phyloP scores from a whole-genome alignment of 2,888 invertebrate species.

The Ctenicera cuprea region DNA sequence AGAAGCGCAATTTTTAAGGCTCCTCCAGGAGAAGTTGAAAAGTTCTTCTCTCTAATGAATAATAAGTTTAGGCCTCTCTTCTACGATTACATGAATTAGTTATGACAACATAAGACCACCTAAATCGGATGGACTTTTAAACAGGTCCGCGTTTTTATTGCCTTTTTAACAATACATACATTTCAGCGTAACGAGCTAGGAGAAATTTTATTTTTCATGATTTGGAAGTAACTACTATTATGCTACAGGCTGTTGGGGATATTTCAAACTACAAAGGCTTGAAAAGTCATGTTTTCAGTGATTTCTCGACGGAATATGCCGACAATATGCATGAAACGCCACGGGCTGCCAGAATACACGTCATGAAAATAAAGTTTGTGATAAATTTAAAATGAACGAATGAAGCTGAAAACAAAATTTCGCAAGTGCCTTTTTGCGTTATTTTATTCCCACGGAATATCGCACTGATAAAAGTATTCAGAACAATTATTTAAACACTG shows the following conservation, averaged over 20 bases:
- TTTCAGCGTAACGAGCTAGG: neutral
- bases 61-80: conserved; percentile 21
- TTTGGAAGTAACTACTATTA: neutral
- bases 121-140: conserved; percentile 27
- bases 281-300: conserved; percentile 30
- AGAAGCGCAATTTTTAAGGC: conserved; percentile 30
- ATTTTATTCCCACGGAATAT: neutral
- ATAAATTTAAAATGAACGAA: conserved; percentile 35
- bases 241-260: neutral
- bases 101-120: conserved; percentile 25
- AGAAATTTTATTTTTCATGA: neutral
- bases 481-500: no score
- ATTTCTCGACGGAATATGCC: conserved; percentile 39
- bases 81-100: conserved; percentile 37
- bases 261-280: conserved; percentile 21
- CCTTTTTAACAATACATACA: neutral
- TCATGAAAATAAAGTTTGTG: conserved; percentile 29
- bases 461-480: no score
- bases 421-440: conserved; percentile 16
- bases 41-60: conserved; percentile 30
- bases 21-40: conserved; percentile 25
- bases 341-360: conserved; percentile 18
- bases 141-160: conserved; percentile 7
- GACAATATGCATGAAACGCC: conserved; percentile 14
- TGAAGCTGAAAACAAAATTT: conserved; percentile 23